These are phyloP conservation scores for Eupsittula cactorum DNA, from an alignment of 2,113 vertebrate species.

Conservation along the genomic window DNA sequence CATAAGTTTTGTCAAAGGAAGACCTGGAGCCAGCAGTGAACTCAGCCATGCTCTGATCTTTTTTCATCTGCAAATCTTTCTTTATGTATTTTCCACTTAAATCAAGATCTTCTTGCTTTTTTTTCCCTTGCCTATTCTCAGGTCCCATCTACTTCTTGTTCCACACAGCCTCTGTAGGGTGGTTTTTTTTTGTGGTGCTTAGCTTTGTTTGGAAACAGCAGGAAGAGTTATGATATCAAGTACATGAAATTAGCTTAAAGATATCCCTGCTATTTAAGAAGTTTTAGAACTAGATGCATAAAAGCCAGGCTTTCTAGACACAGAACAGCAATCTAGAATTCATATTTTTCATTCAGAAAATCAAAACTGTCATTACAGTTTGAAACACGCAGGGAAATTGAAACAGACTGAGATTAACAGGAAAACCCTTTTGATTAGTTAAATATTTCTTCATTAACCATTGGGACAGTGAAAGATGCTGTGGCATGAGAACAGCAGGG, in stretches of 20 bases:
- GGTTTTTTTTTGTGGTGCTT: background rate
- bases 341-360: background rate
- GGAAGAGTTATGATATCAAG: background rate
- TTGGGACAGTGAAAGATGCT: background rate
- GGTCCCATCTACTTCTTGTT: background rate
- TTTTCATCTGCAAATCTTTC: background rate
- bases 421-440: background rate
- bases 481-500: background rate
- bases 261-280: background rate
- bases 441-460: background rate
- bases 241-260: background rate
- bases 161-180: background rate
- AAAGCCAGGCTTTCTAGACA: background rate
- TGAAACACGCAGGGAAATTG: background rate
- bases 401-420: background rate
- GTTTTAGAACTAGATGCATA: background rate
- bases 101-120: background rate
- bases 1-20: background rate
- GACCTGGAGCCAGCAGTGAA: background rate
- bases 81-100: background rate
- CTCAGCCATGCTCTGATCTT: background rate
- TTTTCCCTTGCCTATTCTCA: background rate
- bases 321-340: background rate
- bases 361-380: background rate
- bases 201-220: conserved; percentile 13